Evolutionary conservation across 2,113 vertebrate species (phyloP).

Genomic region (Sula dactylatra): DNA sequence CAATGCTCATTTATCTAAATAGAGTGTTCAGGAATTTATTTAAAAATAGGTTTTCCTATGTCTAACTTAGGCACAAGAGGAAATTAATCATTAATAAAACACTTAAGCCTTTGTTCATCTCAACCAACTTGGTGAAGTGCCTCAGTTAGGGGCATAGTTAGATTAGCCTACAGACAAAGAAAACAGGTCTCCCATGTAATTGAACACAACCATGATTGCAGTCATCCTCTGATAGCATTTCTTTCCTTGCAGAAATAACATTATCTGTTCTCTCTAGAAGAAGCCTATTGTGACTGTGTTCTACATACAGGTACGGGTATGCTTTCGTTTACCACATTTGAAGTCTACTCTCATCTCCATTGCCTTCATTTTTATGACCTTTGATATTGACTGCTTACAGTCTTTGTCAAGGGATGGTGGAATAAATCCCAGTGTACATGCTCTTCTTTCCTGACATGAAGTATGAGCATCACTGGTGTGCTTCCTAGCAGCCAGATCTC

Average conservation of each 20-base stretch:
- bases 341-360: neutral
- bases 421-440: neutral
- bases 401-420: neutral
- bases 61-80: neutral
- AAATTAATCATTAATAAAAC: neutral
- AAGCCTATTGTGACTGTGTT: neutral
- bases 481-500: neutral
- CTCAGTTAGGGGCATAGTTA: neutral
- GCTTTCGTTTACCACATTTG: neutral
- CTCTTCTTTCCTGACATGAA: neutral
- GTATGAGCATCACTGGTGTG: neutral
- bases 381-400: neutral
- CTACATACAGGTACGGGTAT: neutral
- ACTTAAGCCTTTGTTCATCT: neutral
- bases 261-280: neutral
- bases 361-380: neutral
- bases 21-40: neutral
- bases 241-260: neutral
- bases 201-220: neutral
- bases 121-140: fast-evolving
- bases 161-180: neutral
- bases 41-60: neutral
- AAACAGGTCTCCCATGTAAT: neutral
- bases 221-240: neutral
- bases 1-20: neutral